A percentile compares a stretch with the other conserved stretches of the same genome.
Conservation (phyloP, 2,888 invertebrate species). For the Torymus auratus region DNA sequence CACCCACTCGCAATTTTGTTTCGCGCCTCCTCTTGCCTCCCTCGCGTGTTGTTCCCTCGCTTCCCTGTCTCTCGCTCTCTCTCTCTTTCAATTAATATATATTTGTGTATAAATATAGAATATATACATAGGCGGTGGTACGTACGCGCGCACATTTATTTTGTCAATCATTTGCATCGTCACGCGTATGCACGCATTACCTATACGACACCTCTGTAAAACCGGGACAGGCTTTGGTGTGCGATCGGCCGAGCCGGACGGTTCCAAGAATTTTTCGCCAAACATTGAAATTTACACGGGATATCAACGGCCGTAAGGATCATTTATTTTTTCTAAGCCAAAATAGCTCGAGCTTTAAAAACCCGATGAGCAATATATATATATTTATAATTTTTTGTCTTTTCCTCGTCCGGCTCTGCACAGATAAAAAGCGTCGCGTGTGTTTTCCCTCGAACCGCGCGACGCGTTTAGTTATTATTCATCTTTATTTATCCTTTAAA, state of each 20-base stretch:
- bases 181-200: constrained; percentile 55
- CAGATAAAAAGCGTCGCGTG: constrained; percentile 46
- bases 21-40: not conserved
- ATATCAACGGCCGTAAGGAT: constrained; percentile 42
- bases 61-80: constrained; percentile 37
- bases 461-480: constrained; percentile 36
- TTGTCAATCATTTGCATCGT: constrained; percentile 23
- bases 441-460: constrained; percentile 44
- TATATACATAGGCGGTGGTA: constrained; percentile 58
- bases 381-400: constrained; percentile 4
- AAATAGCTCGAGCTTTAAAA: constrained; percentile 32
- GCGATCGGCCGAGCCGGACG: constrained; percentile 55
- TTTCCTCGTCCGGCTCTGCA: constrained; percentile 55
- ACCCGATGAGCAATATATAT: not conserved
- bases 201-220: constrained; percentile 56
- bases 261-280: constrained; percentile 25
- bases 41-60: not conserved
- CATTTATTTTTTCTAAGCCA: constrained; percentile 17
- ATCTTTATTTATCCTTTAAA: constrained; percentile 55
- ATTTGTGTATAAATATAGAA: constrained; percentile 54
- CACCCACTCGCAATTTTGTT: not conserved
- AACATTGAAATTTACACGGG: constrained; percentile 36
- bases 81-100: constrained; percentile 61
- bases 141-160: constrained; percentile 56
- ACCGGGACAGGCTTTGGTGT: constrained; percentile 59